Evolutionary conservation across 2,888 invertebrate genomes (phyloP).

Genomic region (Sinelater perroti): DNA sequence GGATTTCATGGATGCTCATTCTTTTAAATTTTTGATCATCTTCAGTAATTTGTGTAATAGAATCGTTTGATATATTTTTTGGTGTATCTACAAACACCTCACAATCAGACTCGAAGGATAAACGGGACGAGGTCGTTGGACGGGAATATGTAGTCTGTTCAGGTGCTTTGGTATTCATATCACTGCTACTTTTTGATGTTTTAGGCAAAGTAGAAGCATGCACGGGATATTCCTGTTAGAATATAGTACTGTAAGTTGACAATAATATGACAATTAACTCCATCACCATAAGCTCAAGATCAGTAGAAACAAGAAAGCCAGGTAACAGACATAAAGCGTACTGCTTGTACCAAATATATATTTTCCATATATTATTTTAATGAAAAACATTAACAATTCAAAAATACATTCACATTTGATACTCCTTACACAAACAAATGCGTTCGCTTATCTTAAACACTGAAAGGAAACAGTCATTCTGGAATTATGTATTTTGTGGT

Average conservation of each 20-base stretch:
- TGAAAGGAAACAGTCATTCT: neutral
- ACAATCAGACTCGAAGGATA: conserved; percentile 28
- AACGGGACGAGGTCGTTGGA: conserved; percentile 28
- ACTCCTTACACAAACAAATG: conserved; percentile 30
- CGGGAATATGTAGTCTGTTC: neutral
- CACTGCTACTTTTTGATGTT: conserved; percentile 45
- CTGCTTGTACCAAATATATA: conserved; percentile 37
- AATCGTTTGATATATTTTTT: neutral
- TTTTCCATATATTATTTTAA: conserved; percentile 37
- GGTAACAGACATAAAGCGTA: conserved; percentile 22
- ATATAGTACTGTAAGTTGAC: conserved; percentile 36
- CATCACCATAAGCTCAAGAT: conserved; percentile 16
- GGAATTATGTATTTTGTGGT: no score
- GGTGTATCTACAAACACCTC: neutral
- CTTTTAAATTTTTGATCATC: neutral
- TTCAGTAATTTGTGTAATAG: neutral
- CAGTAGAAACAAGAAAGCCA: conserved; percentile 7
- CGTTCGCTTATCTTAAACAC: neutral
- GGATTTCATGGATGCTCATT: conserved; percentile 25
- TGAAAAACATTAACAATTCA: conserved; percentile 46
- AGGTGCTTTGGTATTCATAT: conserved; percentile 45
- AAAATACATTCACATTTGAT: conserved; percentile 53
- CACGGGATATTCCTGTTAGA: conserved; percentile 45
- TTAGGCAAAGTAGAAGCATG: conserved; percentile 55
- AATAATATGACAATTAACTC: conserved; percentile 6